Evolutionary conservation across 1,140 invertebrate genomes (phyloP).

Genomic region (Adoxophyes honmai): DNA sequence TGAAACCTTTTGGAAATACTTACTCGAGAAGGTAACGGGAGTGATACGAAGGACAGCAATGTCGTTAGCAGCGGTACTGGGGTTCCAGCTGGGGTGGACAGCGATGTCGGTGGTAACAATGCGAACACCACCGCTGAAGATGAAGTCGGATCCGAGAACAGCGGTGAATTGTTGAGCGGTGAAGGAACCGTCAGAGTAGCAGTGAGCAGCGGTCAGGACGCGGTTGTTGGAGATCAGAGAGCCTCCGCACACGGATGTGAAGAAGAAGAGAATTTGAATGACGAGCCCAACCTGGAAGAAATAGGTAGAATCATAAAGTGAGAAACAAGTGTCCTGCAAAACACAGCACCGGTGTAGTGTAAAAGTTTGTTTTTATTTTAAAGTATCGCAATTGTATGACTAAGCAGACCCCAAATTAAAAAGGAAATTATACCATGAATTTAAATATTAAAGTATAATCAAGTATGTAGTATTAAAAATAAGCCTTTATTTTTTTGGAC

Average conservation of each 20-base stretch:
- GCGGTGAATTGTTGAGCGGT: slow-evolving; percentile 32
- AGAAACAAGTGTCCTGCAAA: too few relatives aligned
- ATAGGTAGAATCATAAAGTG: too few relatives aligned
- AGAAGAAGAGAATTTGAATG: slow-evolving; percentile 29
- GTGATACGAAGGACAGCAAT: slow-evolving; percentile 39
- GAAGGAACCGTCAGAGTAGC: slow-evolving; percentile 31
- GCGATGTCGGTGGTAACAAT: slow-evolving; percentile 28
- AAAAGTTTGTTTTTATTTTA: too few relatives aligned
- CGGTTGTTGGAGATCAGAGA: slow-evolving; percentile 35
- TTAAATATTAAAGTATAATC: too few relatives aligned
- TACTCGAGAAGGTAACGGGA: slow-evolving; percentile 30
- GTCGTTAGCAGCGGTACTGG: slow-evolving; percentile 29
- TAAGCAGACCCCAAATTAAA: too few relatives aligned
- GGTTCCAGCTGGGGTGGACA: slow-evolving; percentile 39
- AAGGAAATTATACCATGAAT: too few relatives aligned
- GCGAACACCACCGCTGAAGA: slow-evolving; percentile 41
- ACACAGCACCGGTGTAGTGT: too few relatives aligned
- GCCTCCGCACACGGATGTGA: slow-evolving; percentile 42
- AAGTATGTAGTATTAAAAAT: too few relatives aligned
- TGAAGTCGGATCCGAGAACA: slow-evolving; percentile 37
- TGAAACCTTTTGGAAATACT: slow-evolving; percentile 7
- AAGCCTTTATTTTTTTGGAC: too few relatives aligned
- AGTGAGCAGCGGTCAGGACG: slow-evolving; percentile 47
- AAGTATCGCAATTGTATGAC: too few relatives aligned
- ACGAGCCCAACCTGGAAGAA: slow-evolving; percentile 42